These are phyloP conservation scores for Sphyrna mokarran DNA, from an alignment of 2,113 vertebrate genomes.

Conservation along the genomic window DNA sequence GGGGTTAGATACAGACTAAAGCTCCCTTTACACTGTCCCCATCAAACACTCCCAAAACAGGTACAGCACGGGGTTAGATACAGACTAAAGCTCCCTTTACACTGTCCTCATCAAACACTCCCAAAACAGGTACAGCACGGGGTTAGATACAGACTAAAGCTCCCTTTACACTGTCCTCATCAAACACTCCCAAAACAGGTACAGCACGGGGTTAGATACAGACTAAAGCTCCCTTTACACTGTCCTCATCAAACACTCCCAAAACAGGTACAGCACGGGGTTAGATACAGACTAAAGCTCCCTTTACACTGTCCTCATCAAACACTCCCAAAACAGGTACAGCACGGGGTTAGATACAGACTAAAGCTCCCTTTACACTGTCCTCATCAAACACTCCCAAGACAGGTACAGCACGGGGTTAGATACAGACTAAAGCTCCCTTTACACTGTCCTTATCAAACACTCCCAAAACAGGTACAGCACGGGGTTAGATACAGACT, in stretches of 20 bases:
- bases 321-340: background rate
- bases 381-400: background rate
- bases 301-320: background rate
- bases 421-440: slow-evolving; percentile 8
- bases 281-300: background rate
- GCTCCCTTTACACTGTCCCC: background rate
- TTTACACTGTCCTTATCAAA: background rate
- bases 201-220: background rate
- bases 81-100: background rate
- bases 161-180: background rate
- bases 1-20: background rate
- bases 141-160: background rate
- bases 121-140: background rate
- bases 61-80: background rate
- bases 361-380: background rate
- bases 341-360: background rate
- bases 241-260: background rate
- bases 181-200: background rate
- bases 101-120: background rate
- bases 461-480: background rate
- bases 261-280: background rate
- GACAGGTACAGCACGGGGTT: background rate
- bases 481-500: background rate
- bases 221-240: background rate
- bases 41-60: background rate